Percentiles rank a stretch among this genome's conserved stretches.
Conservation (phyloP, 2,113 vertebrate species). For the Asarcornis scutulata region DNA sequence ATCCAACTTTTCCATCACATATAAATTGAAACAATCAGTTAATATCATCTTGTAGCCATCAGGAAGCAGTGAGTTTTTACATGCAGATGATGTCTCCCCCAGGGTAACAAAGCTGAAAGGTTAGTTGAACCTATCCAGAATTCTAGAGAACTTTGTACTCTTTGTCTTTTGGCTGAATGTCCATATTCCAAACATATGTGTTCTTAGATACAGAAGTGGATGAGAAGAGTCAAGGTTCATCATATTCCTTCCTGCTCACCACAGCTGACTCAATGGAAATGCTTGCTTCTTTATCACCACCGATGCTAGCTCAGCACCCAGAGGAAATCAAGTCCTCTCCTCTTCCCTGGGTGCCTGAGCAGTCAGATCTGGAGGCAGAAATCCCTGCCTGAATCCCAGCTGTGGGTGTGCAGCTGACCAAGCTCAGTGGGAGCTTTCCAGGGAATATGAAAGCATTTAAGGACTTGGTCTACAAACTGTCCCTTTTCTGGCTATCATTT, state of each 20-base stretch:
- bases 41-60: background rate
- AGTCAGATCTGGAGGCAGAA: background rate
- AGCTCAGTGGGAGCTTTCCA: background rate
- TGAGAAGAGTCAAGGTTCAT: background rate
- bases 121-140: background rate
- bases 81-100: background rate
- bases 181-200: background rate
- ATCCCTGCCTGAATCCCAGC: background rate
- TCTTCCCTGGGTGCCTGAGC: background rate
- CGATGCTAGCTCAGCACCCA: background rate
- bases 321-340: background rate
- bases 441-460: background rate
- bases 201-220: background rate
- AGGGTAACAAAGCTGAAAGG: background rate
- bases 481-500: background rate
- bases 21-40: background rate
- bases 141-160: background rate
- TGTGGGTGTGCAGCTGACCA: background rate
- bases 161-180: background rate
- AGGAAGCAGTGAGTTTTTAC: background rate
- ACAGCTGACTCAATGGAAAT: background rate
- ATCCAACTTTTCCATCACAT: background rate
- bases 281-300: rapidly evolving
- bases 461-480: background rate
- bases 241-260: background rate